Conservation (phyloP, 2,888 invertebrate species). For the Drosophila mimetica region DNA sequence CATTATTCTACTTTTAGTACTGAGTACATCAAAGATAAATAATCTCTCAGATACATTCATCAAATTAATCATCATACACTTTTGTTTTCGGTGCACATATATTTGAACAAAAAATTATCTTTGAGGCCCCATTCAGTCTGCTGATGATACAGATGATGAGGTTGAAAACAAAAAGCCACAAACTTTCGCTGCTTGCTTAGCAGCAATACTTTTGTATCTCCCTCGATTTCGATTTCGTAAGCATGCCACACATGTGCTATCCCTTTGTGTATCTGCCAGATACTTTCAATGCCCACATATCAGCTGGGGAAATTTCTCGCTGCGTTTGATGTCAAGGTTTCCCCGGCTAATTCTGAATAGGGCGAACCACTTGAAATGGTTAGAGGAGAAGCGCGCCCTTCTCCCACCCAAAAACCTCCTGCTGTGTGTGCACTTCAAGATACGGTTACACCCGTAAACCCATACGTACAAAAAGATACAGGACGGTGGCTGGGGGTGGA, state of each 20-base stretch:
- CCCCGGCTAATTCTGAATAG: conserved; percentile 35
- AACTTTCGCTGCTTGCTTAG: conserved; percentile 59
- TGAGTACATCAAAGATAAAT: neutral
- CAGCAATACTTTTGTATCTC: conserved; percentile 51
- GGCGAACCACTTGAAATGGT: conserved; percentile 52
- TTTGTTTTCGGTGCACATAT: conserved; percentile 2
- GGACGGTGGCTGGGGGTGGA: conserved; percentile 6
- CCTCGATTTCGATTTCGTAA: conserved; percentile 37
- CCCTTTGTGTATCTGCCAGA: conserved; percentile 63
- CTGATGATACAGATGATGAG: conserved; percentile 29
- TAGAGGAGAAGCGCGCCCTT: conserved; percentile 4
- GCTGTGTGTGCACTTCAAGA: conserved; percentile 53
- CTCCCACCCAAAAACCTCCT: conserved; percentile 52
- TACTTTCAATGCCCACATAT: conserved; percentile 61
- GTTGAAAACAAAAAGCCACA: conserved; percentile 37
- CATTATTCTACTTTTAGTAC: neutral
- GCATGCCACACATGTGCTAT: conserved; percentile 33
- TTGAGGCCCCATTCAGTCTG: conserved; percentile 61
- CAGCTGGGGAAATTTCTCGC: conserved; percentile 64
- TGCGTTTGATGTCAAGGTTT: conserved; percentile 79
- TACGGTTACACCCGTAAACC: conserved; percentile 2
- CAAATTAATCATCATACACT: neutral
- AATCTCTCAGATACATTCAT: neutral
- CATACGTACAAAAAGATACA: neutral
- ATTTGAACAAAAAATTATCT: conserved; percentile 15